A percentile compares a stretch with the other conserved stretches of the same genome.
phyloP scores from a whole-genome alignment of 2,888 invertebrate species.

The Galerucella calmariensis region DNA sequence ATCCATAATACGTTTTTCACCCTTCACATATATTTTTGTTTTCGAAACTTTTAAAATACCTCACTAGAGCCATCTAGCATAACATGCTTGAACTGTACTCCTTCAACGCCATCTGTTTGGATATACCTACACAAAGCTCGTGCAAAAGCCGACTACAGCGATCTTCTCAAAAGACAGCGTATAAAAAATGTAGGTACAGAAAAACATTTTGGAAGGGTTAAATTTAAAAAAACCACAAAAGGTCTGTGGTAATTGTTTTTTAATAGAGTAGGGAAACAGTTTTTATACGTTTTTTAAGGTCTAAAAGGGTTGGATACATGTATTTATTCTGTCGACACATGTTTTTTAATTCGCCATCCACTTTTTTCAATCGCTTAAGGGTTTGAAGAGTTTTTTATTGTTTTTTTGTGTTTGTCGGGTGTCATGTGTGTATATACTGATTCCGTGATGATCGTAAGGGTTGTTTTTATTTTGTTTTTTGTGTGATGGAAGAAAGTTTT shows the following conservation, averaged over 20 bases:
- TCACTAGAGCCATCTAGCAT: slow-evolving; percentile 5
- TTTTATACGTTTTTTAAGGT: slow-evolving; percentile 49
- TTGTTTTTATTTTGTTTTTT: slow-evolving; percentile 24
- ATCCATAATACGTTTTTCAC: not conserved
- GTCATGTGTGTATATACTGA: slow-evolving; percentile 25
- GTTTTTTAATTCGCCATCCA: slow-evolving; percentile 50
- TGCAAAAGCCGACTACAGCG: not conserved
- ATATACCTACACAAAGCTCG: not conserved
- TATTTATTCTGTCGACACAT: slow-evolving; percentile 59
- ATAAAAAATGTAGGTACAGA: slow-evolving; percentile 29
- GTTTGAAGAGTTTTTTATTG: slow-evolving; percentile 24
- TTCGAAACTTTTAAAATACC: not conserved
- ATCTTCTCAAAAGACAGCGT: not conserved
- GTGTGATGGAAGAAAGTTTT: not conserved
- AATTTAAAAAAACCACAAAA: slow-evolving; percentile 59
- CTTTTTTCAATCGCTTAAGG: slow-evolving; percentile 37
- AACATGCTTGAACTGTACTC: not conserved
- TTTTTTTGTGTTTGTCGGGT: slow-evolving; percentile 34
- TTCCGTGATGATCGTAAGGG: slow-evolving; percentile 17
- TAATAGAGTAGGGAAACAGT: slow-evolving; percentile 53
- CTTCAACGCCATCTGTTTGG: not conserved
- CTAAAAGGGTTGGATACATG: slow-evolving; percentile 41
- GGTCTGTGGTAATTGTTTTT: slow-evolving; percentile 59
- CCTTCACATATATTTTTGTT: not conserved
- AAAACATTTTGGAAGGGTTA: slow-evolving; percentile 49